Evolutionary conservation across 2,888 invertebrate species (phyloP).

Genomic region (Conops quadrifasciatus): DNA sequence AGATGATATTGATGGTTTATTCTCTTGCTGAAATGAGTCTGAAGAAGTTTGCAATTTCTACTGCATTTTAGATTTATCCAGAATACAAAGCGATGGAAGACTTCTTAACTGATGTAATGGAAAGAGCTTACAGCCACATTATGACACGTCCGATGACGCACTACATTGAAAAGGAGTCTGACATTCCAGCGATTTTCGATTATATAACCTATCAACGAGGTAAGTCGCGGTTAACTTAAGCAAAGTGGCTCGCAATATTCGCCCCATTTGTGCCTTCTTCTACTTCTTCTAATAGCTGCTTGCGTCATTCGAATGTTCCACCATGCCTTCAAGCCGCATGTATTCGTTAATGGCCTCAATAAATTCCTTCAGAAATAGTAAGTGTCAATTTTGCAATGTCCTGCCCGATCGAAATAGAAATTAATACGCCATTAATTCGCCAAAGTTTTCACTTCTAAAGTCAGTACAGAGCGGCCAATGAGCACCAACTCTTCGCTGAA

Average conservation of each 20-base stretch:
- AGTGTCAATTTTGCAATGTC: slow-evolving; percentile 47
- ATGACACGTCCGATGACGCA: slow-evolving; percentile 56
- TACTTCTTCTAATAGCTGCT: slow-evolving; percentile 46
- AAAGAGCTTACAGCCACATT: slow-evolving; percentile 54
- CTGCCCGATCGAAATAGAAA: slow-evolving; percentile 47
- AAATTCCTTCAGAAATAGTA: slow-evolving; percentile 58
- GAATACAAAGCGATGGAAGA: slow-evolving; percentile 75
- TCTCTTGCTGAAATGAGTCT: background rate
- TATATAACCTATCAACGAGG: slow-evolving; percentile 74
- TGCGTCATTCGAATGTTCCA: slow-evolving; percentile 62
- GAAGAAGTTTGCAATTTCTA: background rate
- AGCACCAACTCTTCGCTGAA: slow-evolving; percentile 55
- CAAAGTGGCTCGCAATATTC: background rate
- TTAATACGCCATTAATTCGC: slow-evolving; percentile 55
- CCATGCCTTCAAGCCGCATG: slow-evolving; percentile 58
- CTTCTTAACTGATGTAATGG: slow-evolving; percentile 65
- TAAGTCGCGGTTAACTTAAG: slow-evolving; percentile 33
- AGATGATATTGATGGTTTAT: background rate
- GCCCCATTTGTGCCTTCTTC: background rate
- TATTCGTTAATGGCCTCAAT: slow-evolving; percentile 55
- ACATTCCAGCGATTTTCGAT: slow-evolving; percentile 67
- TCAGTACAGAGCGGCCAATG: slow-evolving; percentile 59
- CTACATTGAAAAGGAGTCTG: slow-evolving; percentile 58
- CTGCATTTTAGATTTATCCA: slow-evolving; percentile 62
- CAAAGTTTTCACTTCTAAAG: slow-evolving; percentile 55